Percentiles rank a stretch among this genome's conserved stretches.
Evolutionary conservation across 2,888 invertebrate genomes (phyloP).

Genomic region (Apotomis capreana): DNA sequence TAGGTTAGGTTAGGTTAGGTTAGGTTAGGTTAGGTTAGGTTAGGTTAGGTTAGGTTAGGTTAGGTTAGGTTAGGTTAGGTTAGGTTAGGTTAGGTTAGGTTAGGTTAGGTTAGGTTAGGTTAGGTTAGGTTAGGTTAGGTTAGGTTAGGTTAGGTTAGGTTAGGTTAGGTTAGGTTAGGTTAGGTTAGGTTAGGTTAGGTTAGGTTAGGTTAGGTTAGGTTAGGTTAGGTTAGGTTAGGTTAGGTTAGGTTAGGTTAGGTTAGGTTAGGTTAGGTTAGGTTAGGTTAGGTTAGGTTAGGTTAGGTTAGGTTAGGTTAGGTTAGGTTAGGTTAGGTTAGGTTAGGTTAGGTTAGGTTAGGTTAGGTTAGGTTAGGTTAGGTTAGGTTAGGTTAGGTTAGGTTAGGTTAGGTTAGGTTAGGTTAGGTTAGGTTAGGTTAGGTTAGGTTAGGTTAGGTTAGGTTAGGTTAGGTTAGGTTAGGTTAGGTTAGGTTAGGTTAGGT

Average conservation of each 20-base stretch:
- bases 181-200: conserved; percentile 46
- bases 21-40: too few relatives aligned
- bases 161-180: conserved; percentile 49
- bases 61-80: conserved; percentile 40
- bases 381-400: conserved; percentile 45
- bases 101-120: conserved; percentile 30
- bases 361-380: conserved; percentile 43
- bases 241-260: conserved; percentile 49
- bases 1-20: too few relatives aligned
- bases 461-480: conserved; percentile 44
- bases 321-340: conserved; percentile 42
- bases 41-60: conserved; percentile 44
- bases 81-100: conserved; percentile 38
- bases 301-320: conserved; percentile 42
- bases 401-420: conserved; percentile 44
- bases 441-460: conserved; percentile 42
- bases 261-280: conserved; percentile 41
- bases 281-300: conserved; percentile 43
- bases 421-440: conserved; percentile 43
- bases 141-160: conserved; percentile 50
- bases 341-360: conserved; percentile 42
- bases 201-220: conserved; percentile 42
- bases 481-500: conserved; percentile 44
- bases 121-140: conserved; percentile 49
- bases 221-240: conserved; percentile 44